Evolutionary conservation across 2,797 vertebrate genomes (phyloP), one percentile per base, ranked within the genome.

Genomic region (Pampus argenteus): DNA sequence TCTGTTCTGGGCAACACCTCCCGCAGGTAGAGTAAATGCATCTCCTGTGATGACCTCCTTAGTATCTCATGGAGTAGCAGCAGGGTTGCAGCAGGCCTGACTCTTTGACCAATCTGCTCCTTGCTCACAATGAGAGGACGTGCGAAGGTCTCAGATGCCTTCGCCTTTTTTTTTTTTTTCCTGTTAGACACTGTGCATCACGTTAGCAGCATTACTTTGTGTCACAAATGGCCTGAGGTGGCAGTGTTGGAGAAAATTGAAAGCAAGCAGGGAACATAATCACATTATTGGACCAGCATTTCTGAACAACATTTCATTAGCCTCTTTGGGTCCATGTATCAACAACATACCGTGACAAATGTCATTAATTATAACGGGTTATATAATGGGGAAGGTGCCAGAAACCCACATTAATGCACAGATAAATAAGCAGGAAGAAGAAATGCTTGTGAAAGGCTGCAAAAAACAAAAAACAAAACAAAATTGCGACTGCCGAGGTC

Each of bases 261-360:
- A 78, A 58, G 42, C 69, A 80, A 69, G 74, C 66, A 44, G 60
- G n/a, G 67, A 77, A 82, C 72, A 60, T 74, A 76, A 79, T 79
- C 67, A 51, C 57, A 66, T 82, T 75, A 74, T 28, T 52, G 74
- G 71, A 75, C 58, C 58, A 52, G 51, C 63, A 36, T 66, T 58
- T 73, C 62, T 62, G 44, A 63, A 66, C 47, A 58, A 67, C 78
- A 70, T 83, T 83, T 83, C 73, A 84, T 85, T 81, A 76, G 74
- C 49, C 59, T 74, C 9, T 31, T 73, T 38, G 57, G 36, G 63
- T 68, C 52, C 28, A 54, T 74, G 59, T 42, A 78, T 76, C 75
- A 77, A 58, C 68, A 74, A 55, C 29, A 11, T 29, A 47, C 45
- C 38, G 48, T 50, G 78, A 77, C 71, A 81, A 77, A 83, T 65